phyloP scores from a whole-genome alignment of 1,140 invertebrate genomes.

The Planococcus citri region DNA sequence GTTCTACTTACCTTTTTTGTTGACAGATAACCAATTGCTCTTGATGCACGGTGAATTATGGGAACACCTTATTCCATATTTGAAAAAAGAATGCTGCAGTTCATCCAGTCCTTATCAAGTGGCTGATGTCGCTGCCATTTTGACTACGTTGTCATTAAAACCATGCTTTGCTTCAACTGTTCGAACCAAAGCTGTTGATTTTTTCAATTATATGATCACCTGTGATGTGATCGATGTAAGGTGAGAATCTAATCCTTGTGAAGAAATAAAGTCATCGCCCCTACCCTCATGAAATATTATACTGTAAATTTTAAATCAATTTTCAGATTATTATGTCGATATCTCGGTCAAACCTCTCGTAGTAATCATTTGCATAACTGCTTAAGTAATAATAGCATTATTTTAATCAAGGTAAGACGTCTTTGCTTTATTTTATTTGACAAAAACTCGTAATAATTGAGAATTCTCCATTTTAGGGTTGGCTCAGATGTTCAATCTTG shows the following conservation, averaged over 20 bases:
- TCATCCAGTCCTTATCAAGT: conserved; percentile 11
- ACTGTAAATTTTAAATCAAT: too few species aligned
- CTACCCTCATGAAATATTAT: too few species aligned
- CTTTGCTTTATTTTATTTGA: neutral
- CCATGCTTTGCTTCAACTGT: neutral
- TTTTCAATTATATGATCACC: neutral
- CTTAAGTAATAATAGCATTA: conserved; percentile 4
- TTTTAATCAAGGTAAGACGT: neutral
- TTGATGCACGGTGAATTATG: conserved; percentile 22
- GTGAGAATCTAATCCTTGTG: neutral
- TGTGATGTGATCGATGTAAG: neutral
- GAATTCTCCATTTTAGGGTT: neutral
- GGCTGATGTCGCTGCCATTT: conserved; percentile 19
- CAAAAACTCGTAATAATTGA: neutral
- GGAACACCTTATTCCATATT: conserved; percentile 22
- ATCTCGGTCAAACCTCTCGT: neutral
- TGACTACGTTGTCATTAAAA: conserved; percentile 16
- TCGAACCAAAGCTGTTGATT: neutral
- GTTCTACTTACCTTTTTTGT: neutral
- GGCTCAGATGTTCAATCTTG: neutral
- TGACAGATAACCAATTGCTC: conserved; percentile 13
- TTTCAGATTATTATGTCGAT: conserved; percentile 3
- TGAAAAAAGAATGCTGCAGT: neutral
- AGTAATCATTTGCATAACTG: neutral
- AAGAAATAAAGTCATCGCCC: too few species aligned